phyloP scores from a whole-genome alignment of 2,797 vertebrate genomes.

The Sebastes oblongus region DNA sequence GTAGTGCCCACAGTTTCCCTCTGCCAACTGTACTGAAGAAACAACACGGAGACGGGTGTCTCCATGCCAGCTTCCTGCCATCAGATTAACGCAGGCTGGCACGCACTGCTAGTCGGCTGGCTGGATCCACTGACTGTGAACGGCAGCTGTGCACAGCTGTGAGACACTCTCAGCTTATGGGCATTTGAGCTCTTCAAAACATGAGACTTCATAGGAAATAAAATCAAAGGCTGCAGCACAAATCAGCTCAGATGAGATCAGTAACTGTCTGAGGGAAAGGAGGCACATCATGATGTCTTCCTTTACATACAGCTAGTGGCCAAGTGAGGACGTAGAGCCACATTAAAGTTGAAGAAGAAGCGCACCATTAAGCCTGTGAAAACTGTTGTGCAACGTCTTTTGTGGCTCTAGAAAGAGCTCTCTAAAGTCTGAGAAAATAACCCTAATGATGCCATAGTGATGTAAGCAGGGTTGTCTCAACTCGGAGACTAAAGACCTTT shows the following conservation, averaged over 20 bases:
- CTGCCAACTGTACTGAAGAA: slow-evolving; percentile 59
- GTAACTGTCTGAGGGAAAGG: not conserved
- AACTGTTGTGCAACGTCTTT: not conserved
- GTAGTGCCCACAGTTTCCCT: slow-evolving; percentile 5
- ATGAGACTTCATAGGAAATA: not conserved
- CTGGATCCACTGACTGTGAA: not conserved
- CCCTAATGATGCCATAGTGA: not conserved
- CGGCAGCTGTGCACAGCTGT: slow-evolving; percentile 3
- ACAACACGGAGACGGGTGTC: slow-evolving; percentile 21
- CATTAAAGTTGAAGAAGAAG: not conserved
- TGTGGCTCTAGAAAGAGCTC: not conserved
- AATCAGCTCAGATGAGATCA: not conserved
- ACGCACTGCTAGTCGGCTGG: not conserved
- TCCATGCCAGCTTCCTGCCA: slow-evolving; percentile 58
- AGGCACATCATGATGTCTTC: not conserved
- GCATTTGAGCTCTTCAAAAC: slow-evolving; percentile 1
- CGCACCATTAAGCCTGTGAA: not conserved
- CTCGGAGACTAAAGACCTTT: too few species aligned
- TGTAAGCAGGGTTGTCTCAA: not conserved
- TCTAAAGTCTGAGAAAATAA: not conserved
- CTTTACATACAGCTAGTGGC: not conserved
- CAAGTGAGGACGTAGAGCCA: not conserved
- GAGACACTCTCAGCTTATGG: not conserved
- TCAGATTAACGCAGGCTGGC: slow-evolving; percentile 39
- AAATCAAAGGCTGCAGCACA: slow-evolving; percentile 16